phyloP scores from a whole-genome alignment of 2,113 vertebrate species.

The Gymnogyps californianus region DNA sequence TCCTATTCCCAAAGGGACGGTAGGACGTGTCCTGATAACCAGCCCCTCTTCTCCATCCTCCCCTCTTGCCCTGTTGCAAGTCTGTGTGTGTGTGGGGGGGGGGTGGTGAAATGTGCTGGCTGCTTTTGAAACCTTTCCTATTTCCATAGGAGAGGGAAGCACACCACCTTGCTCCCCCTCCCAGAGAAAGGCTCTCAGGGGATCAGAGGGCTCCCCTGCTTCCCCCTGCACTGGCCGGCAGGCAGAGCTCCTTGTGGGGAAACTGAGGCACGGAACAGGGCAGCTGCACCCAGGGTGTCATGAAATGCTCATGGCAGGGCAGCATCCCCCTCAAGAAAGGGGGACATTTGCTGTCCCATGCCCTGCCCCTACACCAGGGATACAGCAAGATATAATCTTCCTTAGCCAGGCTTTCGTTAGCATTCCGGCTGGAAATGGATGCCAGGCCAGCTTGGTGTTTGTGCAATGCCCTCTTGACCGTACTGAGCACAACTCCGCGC shows the following conservation, averaged over 20 bases:
- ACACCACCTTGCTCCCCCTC: background rate
- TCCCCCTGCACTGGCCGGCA: background rate
- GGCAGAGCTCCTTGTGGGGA: background rate
- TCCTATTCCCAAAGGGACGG: accelerated
- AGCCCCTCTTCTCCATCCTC: background rate
- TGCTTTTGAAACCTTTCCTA: background rate
- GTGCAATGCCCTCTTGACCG: accelerated
- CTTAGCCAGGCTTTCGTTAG: background rate
- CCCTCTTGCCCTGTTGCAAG: background rate
- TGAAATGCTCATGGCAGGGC: background rate
- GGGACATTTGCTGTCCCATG: background rate
- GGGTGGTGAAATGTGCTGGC: no score
- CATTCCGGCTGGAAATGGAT: accelerated
- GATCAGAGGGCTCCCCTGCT: background rate
- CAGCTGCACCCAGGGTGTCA: background rate
- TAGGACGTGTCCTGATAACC: accelerated
- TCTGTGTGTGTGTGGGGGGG: no score
- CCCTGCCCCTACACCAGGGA: background rate
- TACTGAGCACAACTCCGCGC: accelerated
- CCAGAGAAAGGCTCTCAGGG: background rate
- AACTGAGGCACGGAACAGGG: background rate
- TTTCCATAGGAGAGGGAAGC: background rate
- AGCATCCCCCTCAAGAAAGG: background rate
- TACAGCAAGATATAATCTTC: background rate
- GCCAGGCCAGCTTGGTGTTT: background rate